phyloP scores from a whole-genome alignment of 2,888 invertebrate genomes.

The Cephus rjabovi region DNA sequence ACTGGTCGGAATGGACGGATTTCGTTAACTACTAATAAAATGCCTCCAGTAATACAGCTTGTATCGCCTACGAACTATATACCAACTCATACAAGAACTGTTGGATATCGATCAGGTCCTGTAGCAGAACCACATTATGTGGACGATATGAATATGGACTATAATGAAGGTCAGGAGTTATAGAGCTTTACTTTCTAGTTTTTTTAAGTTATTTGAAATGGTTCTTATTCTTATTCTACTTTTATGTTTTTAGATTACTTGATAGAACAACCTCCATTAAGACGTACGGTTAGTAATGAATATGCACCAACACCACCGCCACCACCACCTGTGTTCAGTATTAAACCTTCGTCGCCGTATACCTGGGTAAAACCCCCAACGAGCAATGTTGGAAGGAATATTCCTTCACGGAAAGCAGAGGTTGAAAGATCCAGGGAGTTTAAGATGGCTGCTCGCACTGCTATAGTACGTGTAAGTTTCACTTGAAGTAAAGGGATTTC shows the following conservation, averaged over 20 bases:
- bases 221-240: background rate
- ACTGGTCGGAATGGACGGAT: conserved; percentile 70
- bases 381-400: conserved; percentile 6
- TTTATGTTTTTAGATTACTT: conserved; percentile 47
- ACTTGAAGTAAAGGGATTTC: background rate
- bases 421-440: conserved; percentile 55
- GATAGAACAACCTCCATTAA: conserved; percentile 52
- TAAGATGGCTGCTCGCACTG: conserved; percentile 51
- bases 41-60: conserved; percentile 23
- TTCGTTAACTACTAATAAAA: conserved; percentile 68
- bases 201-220: background rate
- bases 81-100: conserved; percentile 39
- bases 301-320: conserved; percentile 61
- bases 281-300: conserved; percentile 62
- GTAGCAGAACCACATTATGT: conserved; percentile 49
- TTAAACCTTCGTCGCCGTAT: conserved; percentile 55
- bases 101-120: conserved; percentile 47
- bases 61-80: conserved; percentile 37
- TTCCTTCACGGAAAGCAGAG: conserved; percentile 34
- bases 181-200: background rate
- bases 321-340: conserved; percentile 60
- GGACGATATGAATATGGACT: conserved; percentile 52
- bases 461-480: conserved; percentile 39
- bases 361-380: conserved; percentile 58
- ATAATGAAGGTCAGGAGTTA: conserved; percentile 43